phyloP scores from a whole-genome alignment of 2,888 invertebrate genomes.

The Tenthredo distinguenda region DNA sequence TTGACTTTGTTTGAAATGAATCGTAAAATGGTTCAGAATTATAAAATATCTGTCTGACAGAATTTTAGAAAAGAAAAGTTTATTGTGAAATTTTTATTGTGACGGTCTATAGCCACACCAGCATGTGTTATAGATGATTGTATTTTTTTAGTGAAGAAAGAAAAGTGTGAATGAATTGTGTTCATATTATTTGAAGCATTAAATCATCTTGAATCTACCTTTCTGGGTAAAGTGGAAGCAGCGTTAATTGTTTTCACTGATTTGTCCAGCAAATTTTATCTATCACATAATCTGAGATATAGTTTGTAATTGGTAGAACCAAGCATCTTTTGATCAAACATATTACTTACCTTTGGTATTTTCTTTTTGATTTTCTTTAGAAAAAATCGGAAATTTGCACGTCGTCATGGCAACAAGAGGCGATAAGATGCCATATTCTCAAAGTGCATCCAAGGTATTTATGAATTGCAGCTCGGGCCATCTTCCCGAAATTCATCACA shows the following conservation, averaged over 20 bases:
- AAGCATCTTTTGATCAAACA: slow-evolving; percentile 28
- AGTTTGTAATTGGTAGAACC: slow-evolving; percentile 30
- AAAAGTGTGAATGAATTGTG: slow-evolving; percentile 41
- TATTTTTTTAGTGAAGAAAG: neutral
- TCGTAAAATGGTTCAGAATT: neutral
- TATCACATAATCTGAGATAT: slow-evolving; percentile 9
- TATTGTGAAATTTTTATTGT: neutral
- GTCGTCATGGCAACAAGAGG: slow-evolving; percentile 74
- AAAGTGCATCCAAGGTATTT: slow-evolving; percentile 50
- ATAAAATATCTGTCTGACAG: neutral
- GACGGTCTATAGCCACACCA: neutral
- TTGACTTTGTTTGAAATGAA: neutral
- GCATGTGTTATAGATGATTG: slow-evolving; percentile 3
- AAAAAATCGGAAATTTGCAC: slow-evolving; percentile 73
- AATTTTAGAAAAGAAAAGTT: neutral
- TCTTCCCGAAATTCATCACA: slow-evolving; percentile 42
- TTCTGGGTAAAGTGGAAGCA: slow-evolving; percentile 48
- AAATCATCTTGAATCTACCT: slow-evolving; percentile 35
- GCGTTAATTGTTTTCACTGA: neutral
- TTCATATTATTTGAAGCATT: slow-evolving; percentile 17
- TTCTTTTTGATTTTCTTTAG: slow-evolving; percentile 60
- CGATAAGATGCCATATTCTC: slow-evolving; percentile 64
- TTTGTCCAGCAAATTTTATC: slow-evolving; percentile 12
- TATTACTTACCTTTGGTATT: slow-evolving; percentile 46
- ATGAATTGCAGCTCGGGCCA: slow-evolving; percentile 48